Evolutionary conservation across 2,888 invertebrate genomes (phyloP), one percentile per base, ranked within the genome.

Genomic region (Pterobdella sp.): DNA sequence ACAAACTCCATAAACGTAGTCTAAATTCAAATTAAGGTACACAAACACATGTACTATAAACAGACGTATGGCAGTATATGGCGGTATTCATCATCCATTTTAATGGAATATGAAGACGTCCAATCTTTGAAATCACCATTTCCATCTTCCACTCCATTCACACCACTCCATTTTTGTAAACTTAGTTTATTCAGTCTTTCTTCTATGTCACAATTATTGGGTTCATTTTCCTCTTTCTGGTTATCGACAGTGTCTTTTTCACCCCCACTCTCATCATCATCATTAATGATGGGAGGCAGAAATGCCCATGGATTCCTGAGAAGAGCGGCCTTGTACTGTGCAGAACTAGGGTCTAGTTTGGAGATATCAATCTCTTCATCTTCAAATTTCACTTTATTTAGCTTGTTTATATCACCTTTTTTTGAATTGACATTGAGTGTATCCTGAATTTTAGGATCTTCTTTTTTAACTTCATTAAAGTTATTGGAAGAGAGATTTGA

Each of bases 31-130:
- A n/a, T n/a, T n/a, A n/a, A n/a, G n/a, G n/a, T n/a, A n/a, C n/a
- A n/a, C n/a, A n/a, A n/a, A n/a, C n/a, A n/a, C n/a, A n/a, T n/a
- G n/a, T n/a, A n/a, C n/a, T 56, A 32, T 26, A 69, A 52, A 37
- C 32, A 31, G 29, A 94, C 93, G 87, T 96, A 96, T 86, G 95
- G 95, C 88, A 95, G 88, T 87, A 95, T 92, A 85, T 91, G 88
- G 83, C 95, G 88, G 82, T 88, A 86, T 83, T 91, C 90, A 81
- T 90, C 90, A 81, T 91, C 88, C 80, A 91, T 89, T 81, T 87
- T 87, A 81, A 88, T 86, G 79, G 90, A 88, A 78, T 90, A 88
- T 82, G 91, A 90, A 86, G 94, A 90, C 84, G 93, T 91, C 93
- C 94, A 96, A 86, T 93, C 91, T 78, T 90, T 88, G 87, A 94